Evolutionary conservation across 2,888 invertebrate species (phyloP), one percentile per base, ranked within the genome.

Genomic region (Prenolepis imparis): DNA sequence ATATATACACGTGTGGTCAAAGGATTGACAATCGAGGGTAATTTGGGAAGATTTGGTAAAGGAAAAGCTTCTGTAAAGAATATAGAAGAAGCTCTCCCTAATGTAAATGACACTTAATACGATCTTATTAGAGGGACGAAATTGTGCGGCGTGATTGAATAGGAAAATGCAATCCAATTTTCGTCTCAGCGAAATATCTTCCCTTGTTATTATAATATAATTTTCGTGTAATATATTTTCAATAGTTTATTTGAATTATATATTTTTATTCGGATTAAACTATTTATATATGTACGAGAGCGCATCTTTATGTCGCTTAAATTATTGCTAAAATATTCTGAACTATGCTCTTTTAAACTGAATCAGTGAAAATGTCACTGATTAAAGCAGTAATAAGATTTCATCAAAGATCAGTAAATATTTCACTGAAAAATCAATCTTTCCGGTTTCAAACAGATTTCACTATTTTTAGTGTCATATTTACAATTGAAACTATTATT

Each of bases 131-230:
- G 15, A n/a, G 9, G 32, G 18, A 66, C 36, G 57, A 77, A 57
- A 59, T 44, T 36, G 59, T 12, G 18, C 72, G 12, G 18, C 64
- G 18, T n/a, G 39, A 70, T 67, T 78, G 74, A 57, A 73, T 59
- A 44, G 18, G 21, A 32, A 36, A 44, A 67, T 67, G 15, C 12
- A 21, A 18, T 15, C 21, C 68, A 36, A 55, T 52, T 52, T 5
- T 63, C 12, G 0, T 78, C 48, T n/a, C 11, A 59, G 32, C 3
- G n/a, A 72, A 44, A 39, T 32, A 18, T 32, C 12, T 32, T 11
- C 4, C 41, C 18, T 21, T n/a, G 32, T 44, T 21, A 28, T 32
- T 52, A 18, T 5, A 36, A 36, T 12, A 39, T 39, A 57, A 55
- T 44, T 15, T 32, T 57, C 57, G 3, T 70, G 15, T 12, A 3